phyloP scores from a whole-genome alignment of 1,140 invertebrate genomes.

The Caenorhabditis brenneri region DNA sequence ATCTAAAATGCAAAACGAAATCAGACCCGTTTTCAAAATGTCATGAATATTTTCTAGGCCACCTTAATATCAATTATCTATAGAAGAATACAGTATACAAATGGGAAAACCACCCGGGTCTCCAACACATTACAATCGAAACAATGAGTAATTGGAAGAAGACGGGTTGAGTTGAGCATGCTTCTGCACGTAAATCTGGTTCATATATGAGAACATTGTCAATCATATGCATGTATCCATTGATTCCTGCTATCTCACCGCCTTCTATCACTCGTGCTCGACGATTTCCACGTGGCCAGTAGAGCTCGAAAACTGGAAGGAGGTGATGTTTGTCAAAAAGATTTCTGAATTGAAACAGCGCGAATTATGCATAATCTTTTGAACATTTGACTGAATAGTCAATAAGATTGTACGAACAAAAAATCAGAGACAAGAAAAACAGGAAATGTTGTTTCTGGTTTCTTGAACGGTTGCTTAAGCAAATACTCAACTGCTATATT shows the following conservation, averaged over 20 bases:
- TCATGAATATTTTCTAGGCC: background rate
- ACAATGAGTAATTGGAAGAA: constrained; percentile 22
- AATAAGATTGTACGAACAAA: too few species aligned
- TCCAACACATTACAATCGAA: background rate
- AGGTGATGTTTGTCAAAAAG: background rate
- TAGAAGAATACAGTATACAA: background rate
- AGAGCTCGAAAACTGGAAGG: constrained; percentile 70
- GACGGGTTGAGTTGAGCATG: background rate
- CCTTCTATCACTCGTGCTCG: constrained; percentile 68
- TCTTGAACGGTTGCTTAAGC: too few species aligned
- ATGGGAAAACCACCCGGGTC: constrained; percentile 16
- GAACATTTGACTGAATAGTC: constrained; percentile 22
- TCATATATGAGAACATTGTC: constrained; percentile 60
- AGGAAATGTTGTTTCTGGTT: too few species aligned
- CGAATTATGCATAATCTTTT: background rate
- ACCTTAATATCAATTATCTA: background rate
- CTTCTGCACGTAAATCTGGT: constrained; percentile 55
- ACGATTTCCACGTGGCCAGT: constrained; percentile 70
- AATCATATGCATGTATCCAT: constrained; percentile 68
- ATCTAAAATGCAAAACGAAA: constrained; percentile 3
- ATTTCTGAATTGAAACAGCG: background rate
- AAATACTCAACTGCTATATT: too few species aligned
- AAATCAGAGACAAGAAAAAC: too few species aligned
- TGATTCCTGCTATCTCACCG: constrained; percentile 70
- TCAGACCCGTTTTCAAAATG: background rate